Conservation (phyloP, 30 jellyfish, hydroid and myxozoan genomes). For the Chrysaora quinquecirrha region DNA sequence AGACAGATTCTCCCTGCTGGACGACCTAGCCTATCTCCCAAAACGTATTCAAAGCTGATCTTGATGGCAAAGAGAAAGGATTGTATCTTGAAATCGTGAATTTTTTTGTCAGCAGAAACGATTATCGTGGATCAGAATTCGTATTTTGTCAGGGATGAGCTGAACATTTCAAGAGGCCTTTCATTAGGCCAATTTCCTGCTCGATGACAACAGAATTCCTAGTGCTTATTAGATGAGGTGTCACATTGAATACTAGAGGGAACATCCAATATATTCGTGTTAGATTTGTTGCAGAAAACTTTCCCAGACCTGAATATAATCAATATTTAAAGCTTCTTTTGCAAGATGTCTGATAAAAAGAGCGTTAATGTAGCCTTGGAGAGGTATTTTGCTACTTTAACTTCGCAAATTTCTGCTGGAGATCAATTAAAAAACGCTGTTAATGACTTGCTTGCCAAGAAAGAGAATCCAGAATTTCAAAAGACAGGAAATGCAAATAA, state of each 20-base stretch:
- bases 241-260: too few relatives aligned
- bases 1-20: too few relatives aligned
- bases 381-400: slow-evolving; percentile 23
- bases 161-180: not conserved
- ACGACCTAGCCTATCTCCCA: too few relatives aligned
- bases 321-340: not conserved
- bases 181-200: not conserved
- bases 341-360: slow-evolving; percentile 48
- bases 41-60: not conserved
- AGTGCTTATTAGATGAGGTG: too few relatives aligned
- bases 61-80: not conserved
- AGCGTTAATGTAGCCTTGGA: slow-evolving; percentile 50
- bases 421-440: slow-evolving; percentile 50
- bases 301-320: too few relatives aligned
- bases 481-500: slow-evolving; percentile 37
- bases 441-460: slow-evolving; percentile 33
- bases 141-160: not conserved
- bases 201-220: too few relatives aligned
- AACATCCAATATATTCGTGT: too few relatives aligned
- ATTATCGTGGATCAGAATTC: too few relatives aligned
- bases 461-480: slow-evolving; percentile 36
- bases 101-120: too few relatives aligned
- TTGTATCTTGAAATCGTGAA: too few relatives aligned
- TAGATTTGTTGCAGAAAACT: too few relatives aligned
- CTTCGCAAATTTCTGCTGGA: slow-evolving; percentile 62